A percentile compares a stretch with the other conserved stretches of the same genome.
phyloP scores from a whole-genome alignment of 30 jellyfish, hydroid and myxozoan genomes.

The Aurelia aurita complex sp. Pacific region DNA sequence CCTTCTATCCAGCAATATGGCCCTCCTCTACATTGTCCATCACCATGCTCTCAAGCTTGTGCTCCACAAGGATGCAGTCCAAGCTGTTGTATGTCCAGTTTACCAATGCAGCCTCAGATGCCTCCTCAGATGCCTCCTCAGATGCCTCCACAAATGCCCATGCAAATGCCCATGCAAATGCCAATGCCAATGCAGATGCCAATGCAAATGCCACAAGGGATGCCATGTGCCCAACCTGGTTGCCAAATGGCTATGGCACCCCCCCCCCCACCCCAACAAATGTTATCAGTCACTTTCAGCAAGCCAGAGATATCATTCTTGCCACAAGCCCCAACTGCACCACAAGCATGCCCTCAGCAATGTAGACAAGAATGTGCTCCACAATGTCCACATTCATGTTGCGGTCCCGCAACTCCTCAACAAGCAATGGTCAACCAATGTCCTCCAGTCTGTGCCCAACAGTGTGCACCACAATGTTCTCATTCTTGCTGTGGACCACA shows the following conservation, averaged over 20 bases:
- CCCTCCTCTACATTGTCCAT: conserved; percentile 76
- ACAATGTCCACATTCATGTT: conserved; percentile 66
- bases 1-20: conserved; percentile 61
- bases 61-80: conserved; percentile 78
- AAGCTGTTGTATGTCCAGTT: conserved; percentile 54
- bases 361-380: conserved; percentile 74
- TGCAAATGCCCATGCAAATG: conserved; percentile 55
- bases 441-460: conserved; percentile 76
- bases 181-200: conserved; percentile 68
- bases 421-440: conserved; percentile 67
- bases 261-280: conserved; percentile 68
- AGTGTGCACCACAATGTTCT: conserved; percentile 78
- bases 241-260: conserved; percentile 64
- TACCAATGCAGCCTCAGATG: conserved; percentile 64
- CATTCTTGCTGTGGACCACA: conserved; percentile 81
- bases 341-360: conserved; percentile 62
- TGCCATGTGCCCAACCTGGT: neutral
- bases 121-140: conserved; percentile 51
- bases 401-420: conserved; percentile 76
- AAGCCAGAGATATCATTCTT: conserved; percentile 40
- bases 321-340: conserved; percentile 66
- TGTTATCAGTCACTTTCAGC: conserved; percentile 55
- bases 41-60: conserved; percentile 75
- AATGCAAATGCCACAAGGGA: conserved; percentile 31
- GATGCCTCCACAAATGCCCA: conserved; percentile 50